Base-by-base conservation (phyloP, 2,888 invertebrate genomes). In the Athalia cordata region DNA sequence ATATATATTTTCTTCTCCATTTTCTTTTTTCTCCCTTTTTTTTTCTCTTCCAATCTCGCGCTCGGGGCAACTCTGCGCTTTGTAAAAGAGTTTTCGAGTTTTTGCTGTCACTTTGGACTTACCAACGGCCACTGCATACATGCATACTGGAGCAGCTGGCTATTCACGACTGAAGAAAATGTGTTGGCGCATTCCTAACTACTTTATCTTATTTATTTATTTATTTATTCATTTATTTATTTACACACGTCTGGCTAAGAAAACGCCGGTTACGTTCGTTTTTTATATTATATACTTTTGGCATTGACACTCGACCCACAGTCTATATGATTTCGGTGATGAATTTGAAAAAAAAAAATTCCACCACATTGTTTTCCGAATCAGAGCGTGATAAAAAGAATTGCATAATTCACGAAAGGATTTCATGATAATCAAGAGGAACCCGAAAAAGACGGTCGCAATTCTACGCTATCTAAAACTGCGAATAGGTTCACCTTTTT, bases 141-240 rank as follows among this genome's bases (percentile, higher is more conserved):
- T 68, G 68, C 68, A 68, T 68, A 68, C 68, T 68, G n/a, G 68
- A 52, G 55, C 55, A 68, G 55, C 29, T 29, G 29, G 55, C 68
- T 29, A 68, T 67, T 67, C 67, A 50, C 67, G 50, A 9, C 47
- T 11, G 13, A 67, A 8, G 7, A 67, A 29, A 50, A 67, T 68
- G 47, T 49, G 47, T 68, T 68, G 29, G 68, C 55, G 29, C n/a
- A 43, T 11, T 52, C 55, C 29, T 55, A 68, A 43, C 68, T 68
- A 43, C 68, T 68, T 52, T 7, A 7, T 52, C 29, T 50, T 29
- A 52, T 68, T 68, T 68, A 55, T 55, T 55, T 7, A 55, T 55
- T 55, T n/a, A 55, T 55, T 55, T 55, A 68, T 52, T 67, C 15
- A 50, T 50, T 67, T 13, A 67, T 15, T 67, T 67, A 67, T 67